Conservation (phyloP, 2,113 vertebrate genomes). For the Physeter macrocephalus region DNA sequence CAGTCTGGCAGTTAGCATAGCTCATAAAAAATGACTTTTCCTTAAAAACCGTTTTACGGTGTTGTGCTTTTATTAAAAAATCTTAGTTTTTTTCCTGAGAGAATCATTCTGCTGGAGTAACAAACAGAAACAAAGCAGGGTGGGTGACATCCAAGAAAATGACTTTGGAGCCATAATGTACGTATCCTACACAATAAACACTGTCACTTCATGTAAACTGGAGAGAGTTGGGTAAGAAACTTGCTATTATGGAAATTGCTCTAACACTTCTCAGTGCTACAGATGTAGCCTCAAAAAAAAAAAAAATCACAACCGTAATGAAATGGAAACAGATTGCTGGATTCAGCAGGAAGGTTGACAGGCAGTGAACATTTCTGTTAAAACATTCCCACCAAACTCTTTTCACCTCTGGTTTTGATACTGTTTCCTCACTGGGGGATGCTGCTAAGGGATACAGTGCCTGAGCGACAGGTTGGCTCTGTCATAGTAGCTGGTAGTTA, state of each 20-base stretch:
- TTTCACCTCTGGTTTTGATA: conserved; percentile 52
- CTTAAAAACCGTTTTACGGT: conserved; percentile 50
- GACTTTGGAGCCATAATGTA: conserved; percentile 43
- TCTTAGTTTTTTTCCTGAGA: conserved; percentile 56
- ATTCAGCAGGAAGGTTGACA: conserved; percentile 54
- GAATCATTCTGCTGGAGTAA: conserved; percentile 53
- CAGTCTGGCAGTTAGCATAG: conserved; percentile 35
- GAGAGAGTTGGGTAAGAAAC: conserved; percentile 58
- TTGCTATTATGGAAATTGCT: conserved; percentile 68
- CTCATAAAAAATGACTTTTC: conserved; percentile 57
- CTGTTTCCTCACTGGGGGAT: conserved; percentile 43
- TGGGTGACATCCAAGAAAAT: conserved; percentile 63
- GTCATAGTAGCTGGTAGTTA: background rate
- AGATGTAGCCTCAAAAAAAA: conserved; percentile 77
- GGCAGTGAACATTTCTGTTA: conserved; percentile 62
- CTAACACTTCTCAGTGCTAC: conserved; percentile 57
- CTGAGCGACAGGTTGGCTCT: background rate
- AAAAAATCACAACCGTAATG: conserved; percentile 57
- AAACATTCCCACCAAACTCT: conserved; percentile 57
- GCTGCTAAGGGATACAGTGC: background rate
- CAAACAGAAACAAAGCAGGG: conserved; percentile 50
- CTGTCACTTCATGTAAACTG: conserved; percentile 68
- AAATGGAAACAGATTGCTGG: conserved; percentile 76
- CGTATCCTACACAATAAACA: conserved; percentile 49
- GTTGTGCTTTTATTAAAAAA: conserved; percentile 66